phyloP scores from a whole-genome alignment of 2,113 vertebrate species.

The Erpornis zantholeuca region DNA sequence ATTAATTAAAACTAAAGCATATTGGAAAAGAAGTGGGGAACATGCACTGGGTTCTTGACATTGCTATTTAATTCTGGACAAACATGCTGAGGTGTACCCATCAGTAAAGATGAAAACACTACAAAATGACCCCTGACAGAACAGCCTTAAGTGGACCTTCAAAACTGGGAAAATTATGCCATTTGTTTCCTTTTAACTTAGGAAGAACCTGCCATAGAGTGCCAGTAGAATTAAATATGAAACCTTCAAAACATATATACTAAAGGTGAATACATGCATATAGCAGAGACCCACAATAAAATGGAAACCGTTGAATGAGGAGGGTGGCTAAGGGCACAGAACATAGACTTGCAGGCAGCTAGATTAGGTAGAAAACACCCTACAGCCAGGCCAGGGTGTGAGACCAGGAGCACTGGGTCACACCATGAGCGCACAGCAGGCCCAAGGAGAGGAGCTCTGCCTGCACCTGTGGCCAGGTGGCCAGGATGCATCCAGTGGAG shows the following conservation, averaged over 20 bases:
- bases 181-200: not conserved
- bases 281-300: not conserved
- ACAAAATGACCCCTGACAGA: not conserved
- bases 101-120: not conserved
- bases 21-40: not conserved
- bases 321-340: not conserved
- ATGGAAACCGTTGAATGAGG: not conserved
- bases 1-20: not conserved
- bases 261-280: not conserved
- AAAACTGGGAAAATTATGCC: not conserved
- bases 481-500: not conserved
- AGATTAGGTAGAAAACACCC: not conserved
- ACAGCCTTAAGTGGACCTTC: not conserved
- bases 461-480: not conserved
- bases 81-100: not conserved
- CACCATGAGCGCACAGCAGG: fast-evolving
- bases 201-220: not conserved
- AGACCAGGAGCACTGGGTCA: not conserved
- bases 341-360: not conserved
- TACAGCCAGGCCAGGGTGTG: not conserved
- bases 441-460: not conserved
- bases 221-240: not conserved
- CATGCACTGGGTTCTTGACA: not conserved
- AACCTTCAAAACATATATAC: not conserved
- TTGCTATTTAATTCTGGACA: not conserved